phyloP scores from a whole-genome alignment of 1,140 invertebrate genomes.

The Rhyzopertha dominica region DNA sequence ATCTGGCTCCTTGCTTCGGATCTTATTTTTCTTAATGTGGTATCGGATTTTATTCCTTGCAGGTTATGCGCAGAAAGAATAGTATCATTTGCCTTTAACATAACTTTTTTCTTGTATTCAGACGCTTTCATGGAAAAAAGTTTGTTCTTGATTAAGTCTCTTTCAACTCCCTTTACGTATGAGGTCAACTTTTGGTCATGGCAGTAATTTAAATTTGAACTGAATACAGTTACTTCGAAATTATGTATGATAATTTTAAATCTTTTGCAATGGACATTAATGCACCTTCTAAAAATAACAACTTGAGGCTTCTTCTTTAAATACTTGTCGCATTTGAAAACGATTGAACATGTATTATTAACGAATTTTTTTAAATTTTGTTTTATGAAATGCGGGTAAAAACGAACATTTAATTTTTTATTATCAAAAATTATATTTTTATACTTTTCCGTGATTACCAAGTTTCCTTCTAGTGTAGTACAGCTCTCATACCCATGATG shows the following conservation, averaged over 20 bases:
- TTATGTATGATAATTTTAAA: constrained; percentile 4
- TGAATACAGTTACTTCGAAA: constrained; percentile 1
- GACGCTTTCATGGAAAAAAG: constrained; percentile 2
- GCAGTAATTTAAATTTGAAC: constrained; percentile 4
- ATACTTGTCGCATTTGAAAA: too few relatives aligned
- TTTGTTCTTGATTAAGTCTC: constrained; percentile 2
- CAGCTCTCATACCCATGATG: too few relatives aligned
- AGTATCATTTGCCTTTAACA: neutral
- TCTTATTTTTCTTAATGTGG: constrained; percentile 6
- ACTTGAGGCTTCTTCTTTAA: too few relatives aligned
- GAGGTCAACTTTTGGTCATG: constrained; percentile 5
- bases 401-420: too few relatives aligned
- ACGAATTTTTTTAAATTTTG: too few relatives aligned
- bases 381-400: too few relatives aligned
- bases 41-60: constrained; percentile 7
- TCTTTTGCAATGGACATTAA: too few relatives aligned
- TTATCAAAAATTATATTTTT: too few relatives aligned
- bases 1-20: constrained; percentile 1
- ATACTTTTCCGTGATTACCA: too few relatives aligned
- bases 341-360: too few relatives aligned
- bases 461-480: too few relatives aligned
- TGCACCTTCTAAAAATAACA: too few relatives aligned
- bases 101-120: constrained; percentile 5
- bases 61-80: constrained; percentile 5
- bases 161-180: constrained; percentile 7